Evolutionary conservation across 2,888 invertebrate species (phyloP), one percentile per base, ranked within the genome.

Genomic region (Pseudococcus longispinus): DNA sequence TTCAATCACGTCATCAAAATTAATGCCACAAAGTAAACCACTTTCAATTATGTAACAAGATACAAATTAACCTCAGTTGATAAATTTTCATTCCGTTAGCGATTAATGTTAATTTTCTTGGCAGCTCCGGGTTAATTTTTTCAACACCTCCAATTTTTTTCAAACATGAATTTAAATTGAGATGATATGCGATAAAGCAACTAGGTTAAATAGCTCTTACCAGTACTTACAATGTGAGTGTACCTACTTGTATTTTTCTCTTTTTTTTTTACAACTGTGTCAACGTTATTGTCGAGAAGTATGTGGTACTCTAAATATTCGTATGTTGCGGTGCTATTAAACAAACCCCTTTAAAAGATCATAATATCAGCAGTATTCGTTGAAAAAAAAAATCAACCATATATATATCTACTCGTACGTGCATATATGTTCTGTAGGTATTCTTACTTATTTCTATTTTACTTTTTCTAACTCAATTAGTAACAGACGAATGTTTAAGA

Each of bases 121-220:
- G n/a, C 77, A n/a, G 77, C 9, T 42, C n/a, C 77, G 77, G 77
- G 77, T 77, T 77, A 77, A 77, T 77, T 77, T 77, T 77, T 77
- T 42, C 77, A 77, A 77, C 77, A 42, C 77, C 77, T 77, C 18
- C 20, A 77, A 42, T 77, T 77, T 42, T 77, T 77, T 29, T 77
- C 23, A 20, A 77, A 77, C 77, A 77, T 77, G 42, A 77, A 37
- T 77, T 77, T 77, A 42, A 77, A 77, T 77, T 77, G 29, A 77
- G 77, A 77, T 42, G n/a, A 42, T 29, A 15, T 37, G n/a, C 42
- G 77, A 77, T 77, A 77, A 42, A 37, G 20, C 77, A 77, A 42
- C 42, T 42, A 74, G 42, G 77, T 77, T 77, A 77, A 77, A 26
- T 42, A 77, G 77, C 42, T 77, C 20, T 37, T 20, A 77, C 20